Evolutionary conservation across 2,113 vertebrate species (phyloP), one percentile per base, ranked within the genome.

Genomic region (Emydocephalus ijimae): DNA sequence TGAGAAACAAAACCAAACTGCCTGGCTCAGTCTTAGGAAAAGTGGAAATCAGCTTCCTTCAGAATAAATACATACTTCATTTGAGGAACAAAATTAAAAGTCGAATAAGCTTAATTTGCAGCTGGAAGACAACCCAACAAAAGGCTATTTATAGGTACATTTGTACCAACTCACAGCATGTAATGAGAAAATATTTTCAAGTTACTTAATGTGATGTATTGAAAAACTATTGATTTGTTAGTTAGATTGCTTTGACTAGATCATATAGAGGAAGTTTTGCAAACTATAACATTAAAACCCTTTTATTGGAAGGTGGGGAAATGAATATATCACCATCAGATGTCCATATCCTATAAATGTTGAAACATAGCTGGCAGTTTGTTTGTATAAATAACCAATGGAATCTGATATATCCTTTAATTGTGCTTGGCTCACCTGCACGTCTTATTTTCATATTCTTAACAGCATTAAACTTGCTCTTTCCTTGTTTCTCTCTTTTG

Each of bases 391-490:
- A 4, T 54, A 85, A 21, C 15, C 29, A 54, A 1, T 26, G 88
- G 95, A 81, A 43, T 93, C 92, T 50, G 91, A n/a, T 0, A 0
- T 92, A 89, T 86, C 81, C 89, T 90, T 64, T 54, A 26, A 23
- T 90, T 50, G 92, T 88, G 81, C 69, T 89, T 92, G 57, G 57
- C 96, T 96, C n/a, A 61, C 91, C 94, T 96, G 90, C 91, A 92
- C 69, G 81, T 90, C 96, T 93, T 94, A 88, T 95, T 59, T 95
- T 94, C 94, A 50, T 96, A 93, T 95, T 39, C 91, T 95, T 96
- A 93, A 97, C 95, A 95, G 93, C 95, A 92, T 97, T 96, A 98
- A 98, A 98, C 97, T 95, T 95, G 95, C 96, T 97, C 96, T 97
- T 95, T 95, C 94, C 96, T 94, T 97, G 95, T 95, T 95, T 97